Evolutionary conservation across 2,797 vertebrate genomes (phyloP).

Genomic region (Rhabdophis nuchalis): DNA sequence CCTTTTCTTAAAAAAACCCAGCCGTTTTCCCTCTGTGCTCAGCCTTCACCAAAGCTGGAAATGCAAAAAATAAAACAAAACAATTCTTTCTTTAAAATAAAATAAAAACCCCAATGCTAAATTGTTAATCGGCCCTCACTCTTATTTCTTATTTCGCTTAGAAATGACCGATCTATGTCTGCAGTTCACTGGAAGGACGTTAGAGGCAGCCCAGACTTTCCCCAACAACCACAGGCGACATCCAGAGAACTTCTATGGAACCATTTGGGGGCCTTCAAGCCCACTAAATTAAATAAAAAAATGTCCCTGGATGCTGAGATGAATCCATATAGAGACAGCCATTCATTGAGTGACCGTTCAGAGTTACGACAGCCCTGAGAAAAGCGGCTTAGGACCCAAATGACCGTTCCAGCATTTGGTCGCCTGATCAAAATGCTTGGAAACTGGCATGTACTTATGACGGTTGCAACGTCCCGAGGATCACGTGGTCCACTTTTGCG

Average conservation of each 20-base stretch:
- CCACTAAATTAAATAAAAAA: slow-evolving; percentile 49
- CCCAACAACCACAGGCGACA: neutral
- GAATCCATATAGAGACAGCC: no score
- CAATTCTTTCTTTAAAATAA: neutral
- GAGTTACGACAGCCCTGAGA: no score
- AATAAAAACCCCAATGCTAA: neutral
- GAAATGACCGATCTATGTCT: neutral
- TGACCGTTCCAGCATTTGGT: no score
- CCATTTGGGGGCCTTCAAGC: slow-evolving; percentile 27
- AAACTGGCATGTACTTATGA: no score
- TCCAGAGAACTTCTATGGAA: slow-evolving; percentile 46
- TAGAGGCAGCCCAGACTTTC: neutral
- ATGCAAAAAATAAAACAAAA: neutral
- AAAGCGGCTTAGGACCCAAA: no score
- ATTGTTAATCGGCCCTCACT: neutral
- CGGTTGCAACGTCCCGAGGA: no score
- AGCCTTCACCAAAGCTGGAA: neutral
- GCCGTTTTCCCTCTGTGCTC: neutral
- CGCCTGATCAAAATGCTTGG: no score
- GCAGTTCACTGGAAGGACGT: neutral
- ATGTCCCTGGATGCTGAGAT: slow-evolving; percentile 33
- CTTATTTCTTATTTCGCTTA: neutral
- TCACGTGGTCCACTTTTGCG: no score
- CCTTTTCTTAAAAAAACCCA: neutral
- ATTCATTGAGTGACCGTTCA: no score